Percentiles rank a stretch among this genome's conserved stretches.
These are phyloP conservation scores for Mionectes macconnelli DNA, from an alignment of 2,113 vertebrate genomes.

Conservation along the genomic window DNA sequence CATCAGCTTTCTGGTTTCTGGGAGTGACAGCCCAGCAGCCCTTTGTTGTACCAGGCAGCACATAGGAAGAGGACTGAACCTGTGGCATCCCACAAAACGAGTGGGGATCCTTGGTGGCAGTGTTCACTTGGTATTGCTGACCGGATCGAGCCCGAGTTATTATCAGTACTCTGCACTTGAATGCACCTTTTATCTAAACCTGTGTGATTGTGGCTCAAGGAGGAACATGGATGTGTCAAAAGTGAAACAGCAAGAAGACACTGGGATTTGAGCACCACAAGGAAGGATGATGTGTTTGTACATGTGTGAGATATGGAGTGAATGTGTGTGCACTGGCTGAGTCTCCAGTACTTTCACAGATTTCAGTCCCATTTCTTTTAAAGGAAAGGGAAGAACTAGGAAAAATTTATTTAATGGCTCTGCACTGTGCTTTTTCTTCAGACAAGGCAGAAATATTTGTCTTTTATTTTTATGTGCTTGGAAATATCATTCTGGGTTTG, in stretches of 20 bases:
- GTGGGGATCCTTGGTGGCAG: background rate
- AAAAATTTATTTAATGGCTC: conserved; percentile 26
- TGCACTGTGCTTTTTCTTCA: background rate
- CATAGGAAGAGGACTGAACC: background rate
- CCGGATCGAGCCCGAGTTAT: background rate
- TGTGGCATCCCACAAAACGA: background rate
- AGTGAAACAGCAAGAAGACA: background rate
- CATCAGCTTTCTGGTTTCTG: background rate
- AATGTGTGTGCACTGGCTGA: background rate
- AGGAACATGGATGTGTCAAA: background rate
- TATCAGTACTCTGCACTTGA: conserved; percentile 39
- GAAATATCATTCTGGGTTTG: background rate
- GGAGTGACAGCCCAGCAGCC: background rate
- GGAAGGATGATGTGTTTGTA: background rate
- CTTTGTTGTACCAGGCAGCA: background rate
- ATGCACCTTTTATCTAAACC: conserved; percentile 44
- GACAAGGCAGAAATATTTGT: background rate
- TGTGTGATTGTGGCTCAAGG: background rate
- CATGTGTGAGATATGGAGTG: background rate
- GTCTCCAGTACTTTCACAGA: background rate
- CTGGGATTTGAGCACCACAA: background rate
- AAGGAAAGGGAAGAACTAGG: background rate
- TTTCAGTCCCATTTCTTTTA: background rate
- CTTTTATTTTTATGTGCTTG: background rate
- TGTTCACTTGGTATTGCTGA: background rate